Conservation (phyloP, 2,888 invertebrate species). For the Dione vanillae region DNA sequence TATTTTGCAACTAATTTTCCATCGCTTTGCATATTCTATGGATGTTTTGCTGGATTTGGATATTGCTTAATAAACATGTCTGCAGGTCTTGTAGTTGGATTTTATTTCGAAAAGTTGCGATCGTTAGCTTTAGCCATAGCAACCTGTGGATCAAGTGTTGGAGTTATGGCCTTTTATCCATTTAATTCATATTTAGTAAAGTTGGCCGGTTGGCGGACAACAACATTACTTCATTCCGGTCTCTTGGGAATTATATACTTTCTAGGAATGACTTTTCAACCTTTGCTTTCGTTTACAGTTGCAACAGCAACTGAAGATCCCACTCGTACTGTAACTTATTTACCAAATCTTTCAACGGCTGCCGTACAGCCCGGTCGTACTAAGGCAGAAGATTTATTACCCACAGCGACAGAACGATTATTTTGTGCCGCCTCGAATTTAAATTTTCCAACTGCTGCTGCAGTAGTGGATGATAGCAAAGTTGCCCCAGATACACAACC, state of each 20-base stretch:
- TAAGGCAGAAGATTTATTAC: constrained; percentile 50
- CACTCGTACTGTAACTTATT: constrained; percentile 71
- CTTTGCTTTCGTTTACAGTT: constrained; percentile 69
- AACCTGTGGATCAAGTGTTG: constrained; percentile 69
- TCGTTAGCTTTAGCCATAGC: constrained; percentile 68
- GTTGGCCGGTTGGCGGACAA: constrained; percentile 68
- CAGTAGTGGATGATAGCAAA: constrained; percentile 60
- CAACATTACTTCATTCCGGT: constrained; percentile 69
- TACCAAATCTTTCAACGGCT: constrained; percentile 66
- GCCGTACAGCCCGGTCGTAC: constrained; percentile 53
- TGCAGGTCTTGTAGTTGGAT: constrained; percentile 69
- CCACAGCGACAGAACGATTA: constrained; percentile 59
- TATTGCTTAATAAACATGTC: constrained; percentile 70
- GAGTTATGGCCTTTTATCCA: constrained; percentile 69
- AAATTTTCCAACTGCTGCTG: constrained; percentile 71
- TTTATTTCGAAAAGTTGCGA: constrained; percentile 75
- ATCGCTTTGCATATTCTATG: constrained; percentile 66
- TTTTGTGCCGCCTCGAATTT: constrained; percentile 60
- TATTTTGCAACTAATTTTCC: constrained; percentile 63
- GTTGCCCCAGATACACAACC: constrained; percentile 51
- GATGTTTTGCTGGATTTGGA: constrained; percentile 66
- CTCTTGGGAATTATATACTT: constrained; percentile 67
- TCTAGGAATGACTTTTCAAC: constrained; percentile 68
- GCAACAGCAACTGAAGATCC: constrained; percentile 63
- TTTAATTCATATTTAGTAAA: constrained; percentile 63